Percentiles rank a stretch among this genome's conserved stretches.
These are phyloP conservation scores for Choloepus hoffmanni DNA, from an alignment of 2,113 vertebrate genomes.

Conservation along the genomic window DNA sequence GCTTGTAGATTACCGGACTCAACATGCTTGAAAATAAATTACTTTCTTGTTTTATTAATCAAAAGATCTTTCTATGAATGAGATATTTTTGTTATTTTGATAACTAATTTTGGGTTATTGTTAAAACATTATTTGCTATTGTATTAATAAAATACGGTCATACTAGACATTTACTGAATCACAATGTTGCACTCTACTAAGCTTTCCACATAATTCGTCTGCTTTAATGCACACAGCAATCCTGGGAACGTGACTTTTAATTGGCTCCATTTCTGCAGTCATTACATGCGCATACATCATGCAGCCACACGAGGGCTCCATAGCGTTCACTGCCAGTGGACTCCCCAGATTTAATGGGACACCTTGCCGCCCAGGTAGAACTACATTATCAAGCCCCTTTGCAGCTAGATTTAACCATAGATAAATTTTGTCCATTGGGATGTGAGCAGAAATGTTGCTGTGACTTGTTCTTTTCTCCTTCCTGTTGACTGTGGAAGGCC, in stretches of 20 bases:
- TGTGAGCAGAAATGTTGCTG: not conserved
- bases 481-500: rapidly evolving
- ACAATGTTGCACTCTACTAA: not conserved
- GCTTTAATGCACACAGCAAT: not conserved
- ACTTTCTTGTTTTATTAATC: not conserved
- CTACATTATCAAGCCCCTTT: not conserved
- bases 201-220: not conserved
- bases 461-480: not conserved
- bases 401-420: not conserved
- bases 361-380: not conserved
- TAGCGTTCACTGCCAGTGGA: rapidly evolving
- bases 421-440: not conserved
- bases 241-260: not conserved
- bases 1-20: not conserved
- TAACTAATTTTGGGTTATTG: not conserved
- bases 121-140: not conserved
- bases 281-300: not conserved
- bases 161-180: not conserved
- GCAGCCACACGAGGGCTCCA: not conserved
- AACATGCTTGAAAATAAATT: not conserved
- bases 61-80: not conserved
- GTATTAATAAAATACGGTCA: not conserved
- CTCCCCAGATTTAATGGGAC: not conserved
- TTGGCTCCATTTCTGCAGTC: not conserved
- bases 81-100: not conserved